Evolutionary conservation across 2,888 invertebrate species (phyloP).

Genomic region (Scaeva pyrastri): DNA sequence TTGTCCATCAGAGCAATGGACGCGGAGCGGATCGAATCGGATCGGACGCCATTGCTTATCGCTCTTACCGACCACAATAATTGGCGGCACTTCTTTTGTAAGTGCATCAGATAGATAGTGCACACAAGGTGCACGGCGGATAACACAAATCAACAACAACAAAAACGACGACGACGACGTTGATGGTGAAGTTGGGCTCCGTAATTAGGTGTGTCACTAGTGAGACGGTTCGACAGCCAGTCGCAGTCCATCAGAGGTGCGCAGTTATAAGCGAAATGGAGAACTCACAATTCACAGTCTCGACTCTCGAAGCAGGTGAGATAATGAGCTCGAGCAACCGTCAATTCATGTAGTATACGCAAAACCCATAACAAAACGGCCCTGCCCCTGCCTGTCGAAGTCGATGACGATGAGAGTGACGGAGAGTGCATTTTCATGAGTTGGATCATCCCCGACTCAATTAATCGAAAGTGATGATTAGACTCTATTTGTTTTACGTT

Average conservation of each 20-base stretch:
- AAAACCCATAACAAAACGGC: not conserved
- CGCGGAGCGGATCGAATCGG: constrained; percentile 42
- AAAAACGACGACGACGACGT: constrained; percentile 38
- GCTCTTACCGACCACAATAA: constrained; percentile 40
- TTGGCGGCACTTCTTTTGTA: constrained; percentile 69
- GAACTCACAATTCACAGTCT: not conserved
- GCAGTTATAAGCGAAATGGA: constrained; percentile 26
- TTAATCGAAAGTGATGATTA: constrained; percentile 72
- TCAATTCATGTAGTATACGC: not conserved
- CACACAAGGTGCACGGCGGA: constrained; percentile 47
- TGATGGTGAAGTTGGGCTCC: constrained; percentile 32
- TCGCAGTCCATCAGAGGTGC: constrained; percentile 50
- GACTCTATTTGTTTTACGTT: constrained; percentile 58
- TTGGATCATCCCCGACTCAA: constrained; percentile 64
- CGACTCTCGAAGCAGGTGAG: constrained; percentile 34
- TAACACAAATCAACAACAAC: not conserved
- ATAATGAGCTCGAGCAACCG: constrained; percentile 25
- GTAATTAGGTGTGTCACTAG: constrained; percentile 58
- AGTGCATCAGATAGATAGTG: constrained; percentile 57
- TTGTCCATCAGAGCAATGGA: constrained; percentile 48
- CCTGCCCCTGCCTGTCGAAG: not conserved
- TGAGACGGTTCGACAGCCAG: constrained; percentile 16
- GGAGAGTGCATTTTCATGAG: constrained; percentile 39
- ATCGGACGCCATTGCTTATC: constrained; percentile 66
- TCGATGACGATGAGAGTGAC: not conserved